Percentiles rank a stretch among this genome's conserved stretches.
Evolutionary conservation across 2,888 invertebrate species (phyloP).

Genomic region (Orgyia antiqua): DNA sequence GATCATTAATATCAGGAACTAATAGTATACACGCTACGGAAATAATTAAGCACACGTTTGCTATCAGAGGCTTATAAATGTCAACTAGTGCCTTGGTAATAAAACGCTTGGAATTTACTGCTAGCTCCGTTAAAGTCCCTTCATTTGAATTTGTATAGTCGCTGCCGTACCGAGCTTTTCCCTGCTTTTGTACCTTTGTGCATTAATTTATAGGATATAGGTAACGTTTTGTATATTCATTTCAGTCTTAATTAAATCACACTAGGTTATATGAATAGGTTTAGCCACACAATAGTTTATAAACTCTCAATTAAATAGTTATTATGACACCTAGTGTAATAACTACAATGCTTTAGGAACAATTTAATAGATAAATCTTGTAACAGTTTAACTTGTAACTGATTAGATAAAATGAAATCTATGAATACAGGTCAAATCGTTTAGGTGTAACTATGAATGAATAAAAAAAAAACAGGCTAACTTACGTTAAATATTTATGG

Average conservation of each 20-base stretch:
- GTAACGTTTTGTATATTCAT: background rate
- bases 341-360: too few relatives aligned
- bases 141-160: conserved; percentile 10
- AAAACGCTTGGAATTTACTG: conserved; percentile 12
- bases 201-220: background rate
- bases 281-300: too few relatives aligned
- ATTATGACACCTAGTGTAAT: too few relatives aligned
- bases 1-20: background rate
- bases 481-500: too few relatives aligned
- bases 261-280: background rate
- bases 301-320: too few relatives aligned
- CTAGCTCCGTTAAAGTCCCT: conserved; percentile 6
- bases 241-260: background rate
- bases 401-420: too few relatives aligned
- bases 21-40: conserved; percentile 1
- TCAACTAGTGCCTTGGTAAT: conserved; percentile 15
- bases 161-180: background rate
- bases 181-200: conserved; percentile 2
- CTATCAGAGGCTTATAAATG: conserved; percentile 17
- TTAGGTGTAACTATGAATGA: too few relatives aligned
- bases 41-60: conserved; percentile 20
- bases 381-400: too few relatives aligned
- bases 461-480: too few relatives aligned
- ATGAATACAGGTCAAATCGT: too few relatives aligned
- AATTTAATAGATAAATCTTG: too few relatives aligned